Evolutionary conservation across 1,140 invertebrate species (phyloP).

Genomic region (Drosophila ananassae): DNA sequence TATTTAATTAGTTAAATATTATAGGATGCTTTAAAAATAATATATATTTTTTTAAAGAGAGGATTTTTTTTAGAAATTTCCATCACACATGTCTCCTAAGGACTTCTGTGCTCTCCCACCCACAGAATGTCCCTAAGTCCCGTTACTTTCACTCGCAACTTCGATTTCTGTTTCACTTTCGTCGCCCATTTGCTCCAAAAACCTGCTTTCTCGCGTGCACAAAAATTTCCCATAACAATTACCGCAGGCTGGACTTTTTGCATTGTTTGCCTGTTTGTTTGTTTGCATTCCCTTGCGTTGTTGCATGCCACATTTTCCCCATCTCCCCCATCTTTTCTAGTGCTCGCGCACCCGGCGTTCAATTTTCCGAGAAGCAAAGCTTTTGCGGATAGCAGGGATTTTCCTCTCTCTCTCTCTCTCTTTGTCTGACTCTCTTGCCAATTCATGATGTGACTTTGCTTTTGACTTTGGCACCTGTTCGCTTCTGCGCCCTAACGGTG

Average conservation of each 20-base stretch:
- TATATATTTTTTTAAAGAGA: not conserved
- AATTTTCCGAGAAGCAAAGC: conserved; percentile 36
- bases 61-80: not conserved
- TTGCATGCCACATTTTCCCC: conserved; percentile 45
- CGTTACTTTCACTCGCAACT: conserved; percentile 10
- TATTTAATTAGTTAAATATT: conserved; percentile 5
- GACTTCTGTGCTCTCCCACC: not conserved
- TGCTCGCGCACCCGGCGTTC: conserved; percentile 5
- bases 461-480: conserved; percentile 45
- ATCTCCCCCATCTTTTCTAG: not conserved
- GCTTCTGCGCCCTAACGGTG: conserved; percentile 55
- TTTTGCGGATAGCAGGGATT: conserved; percentile 20
- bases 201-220: conserved; percentile 54
- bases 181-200: conserved; percentile 59
- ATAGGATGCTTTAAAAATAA: not conserved
- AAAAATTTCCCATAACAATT: conserved; percentile 70
- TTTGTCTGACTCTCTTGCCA: conserved; percentile 2
- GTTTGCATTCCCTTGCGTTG: conserved; percentile 13
- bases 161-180: conserved; percentile 44
- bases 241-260: conserved; percentile 26
- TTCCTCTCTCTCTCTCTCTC: conserved; percentile 27
- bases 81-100: too few species aligned
- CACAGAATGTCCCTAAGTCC: conserved; percentile 24
- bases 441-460: conserved; percentile 35
- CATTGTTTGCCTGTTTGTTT: conserved; percentile 43